phyloP scores from a whole-genome alignment of 2,113 vertebrate genomes.

The Harpagus bidentatus region DNA sequence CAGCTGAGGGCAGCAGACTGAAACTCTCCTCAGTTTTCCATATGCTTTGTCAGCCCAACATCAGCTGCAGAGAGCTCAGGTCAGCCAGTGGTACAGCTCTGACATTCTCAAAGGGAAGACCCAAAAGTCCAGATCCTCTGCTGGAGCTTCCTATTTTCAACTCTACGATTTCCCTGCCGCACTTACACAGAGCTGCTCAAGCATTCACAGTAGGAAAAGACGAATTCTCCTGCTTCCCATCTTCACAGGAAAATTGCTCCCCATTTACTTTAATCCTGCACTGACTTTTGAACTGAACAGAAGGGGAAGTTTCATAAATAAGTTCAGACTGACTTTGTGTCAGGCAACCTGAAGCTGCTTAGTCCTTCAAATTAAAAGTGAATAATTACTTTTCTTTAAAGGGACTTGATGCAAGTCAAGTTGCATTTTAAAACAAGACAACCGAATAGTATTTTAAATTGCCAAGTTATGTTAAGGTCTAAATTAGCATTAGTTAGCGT shows the following conservation, averaged over 20 bases:
- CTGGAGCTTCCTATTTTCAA: background rate
- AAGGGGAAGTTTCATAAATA: background rate
- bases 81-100: background rate
- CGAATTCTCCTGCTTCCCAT: background rate
- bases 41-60: accelerated
- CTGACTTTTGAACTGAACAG: background rate
- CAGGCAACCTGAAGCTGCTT: background rate
- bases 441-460: background rate
- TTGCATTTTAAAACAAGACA: background rate
- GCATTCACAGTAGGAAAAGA: background rate
- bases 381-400: background rate
- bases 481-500: background rate
- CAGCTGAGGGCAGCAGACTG: background rate
- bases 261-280: background rate
- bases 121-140: background rate
- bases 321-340: background rate
- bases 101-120: background rate
- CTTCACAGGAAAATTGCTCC: background rate
- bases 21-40: too few species aligned
- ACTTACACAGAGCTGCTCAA: background rate
- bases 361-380: background rate
- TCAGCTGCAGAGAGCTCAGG: background rate
- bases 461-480: background rate
- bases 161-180: background rate
- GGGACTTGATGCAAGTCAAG: background rate